Base-by-base conservation (phyloP, 2,113 vertebrate genomes). In the Micromys minutus region DNA sequence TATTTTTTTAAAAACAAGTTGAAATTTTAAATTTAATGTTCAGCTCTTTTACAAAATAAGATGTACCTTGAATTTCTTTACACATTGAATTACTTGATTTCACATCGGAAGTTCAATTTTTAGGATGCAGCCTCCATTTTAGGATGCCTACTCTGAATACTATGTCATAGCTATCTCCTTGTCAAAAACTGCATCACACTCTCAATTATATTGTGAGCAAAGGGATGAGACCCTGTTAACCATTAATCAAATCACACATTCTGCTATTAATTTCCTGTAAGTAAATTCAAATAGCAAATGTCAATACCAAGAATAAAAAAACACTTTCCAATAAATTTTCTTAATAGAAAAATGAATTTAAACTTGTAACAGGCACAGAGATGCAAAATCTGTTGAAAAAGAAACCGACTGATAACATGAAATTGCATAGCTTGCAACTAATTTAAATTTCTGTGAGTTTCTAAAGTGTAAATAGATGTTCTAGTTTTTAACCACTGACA, bases 401-500 rank as follows among this genome's bases (percentile, higher is more conserved):
- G 42, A 9, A 89, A 96, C 63, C 77, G 29, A 8, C 81, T 93
- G 36, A 93, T 67, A 93, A 96, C 95, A 77, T 39, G 96, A 52
- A 91, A 93, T 76, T 87, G 1, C 59, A 86, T 89, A 93, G 9
- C 71, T 96, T 96, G 45, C 11, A 95, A 84, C 91, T 96, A 95
- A 97, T 97, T 97, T 96, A 97, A 95, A 95, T 91, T 97, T 92
- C 71, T 79, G 67, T 94, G 36, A 29, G 95, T 72, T 83, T 91
- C 47, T 93, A 88, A 95, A 69, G 15, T 45, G 13, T 75, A 92
- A 93, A 86, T 79, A 91, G 9, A 65, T 87, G 0, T 29, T 65
- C 10, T 91, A 19, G 69, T 84, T 79, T 89, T 96, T 83, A 87
- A 79, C 16, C 71, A 89, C 17, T 96, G 4, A 5, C 91, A 79